Base-by-base conservation (phyloP, 2,888 invertebrate genomes). In the Lepidocyrtinus sp. region DNA sequence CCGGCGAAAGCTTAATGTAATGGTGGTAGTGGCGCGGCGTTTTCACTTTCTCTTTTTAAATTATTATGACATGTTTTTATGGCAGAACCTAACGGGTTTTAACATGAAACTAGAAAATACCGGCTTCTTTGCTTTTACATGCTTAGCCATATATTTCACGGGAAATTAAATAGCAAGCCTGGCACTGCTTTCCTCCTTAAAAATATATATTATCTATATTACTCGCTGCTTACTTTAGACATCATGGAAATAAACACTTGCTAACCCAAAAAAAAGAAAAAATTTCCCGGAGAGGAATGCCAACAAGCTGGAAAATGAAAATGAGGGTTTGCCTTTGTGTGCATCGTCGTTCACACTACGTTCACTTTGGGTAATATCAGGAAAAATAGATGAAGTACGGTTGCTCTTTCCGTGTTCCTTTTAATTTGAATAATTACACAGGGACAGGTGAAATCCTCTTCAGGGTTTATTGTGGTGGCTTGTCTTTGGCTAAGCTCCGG, bases 51-150 rank as follows among this genome's bases (percentile, higher is more conserved):
- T 36, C 36, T 36, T 50, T 69, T 61, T 69, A 75, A 75, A 75
- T 75, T 75, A 75, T 75, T 75, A 75, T 69, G 68, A 75, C 75
- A 61, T 25, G 55, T 68, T 75, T 75, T 75, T 36, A 68, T 74
- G 75, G 26, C 69, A 55, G 24, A 62, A 64, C 63, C n/a, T 45
- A 26, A 5, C 67, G 17, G 21, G 17, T 3, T 24, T 25, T 12
- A 61, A 63, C 17, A 63, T 63, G 15, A 17, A 2, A 15, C 15
- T 2, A 55, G 15, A 7, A 2, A 55, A 19, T 55, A 5, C 15
- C n/a, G 22, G 63, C 63, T 1, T 59, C 21, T 19, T 21, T 21
- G 12, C 59, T 9, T 2, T 59, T 21, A n/a, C 22, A 25, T 65
- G 36, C 17, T 36, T 36, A 65, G 21, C 46, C 2, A 46, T 50